Percentiles rank a stretch among this genome's conserved stretches.
Conservation (phyloP, 2,113 vertebrate species). For the Orcinus orca region DNA sequence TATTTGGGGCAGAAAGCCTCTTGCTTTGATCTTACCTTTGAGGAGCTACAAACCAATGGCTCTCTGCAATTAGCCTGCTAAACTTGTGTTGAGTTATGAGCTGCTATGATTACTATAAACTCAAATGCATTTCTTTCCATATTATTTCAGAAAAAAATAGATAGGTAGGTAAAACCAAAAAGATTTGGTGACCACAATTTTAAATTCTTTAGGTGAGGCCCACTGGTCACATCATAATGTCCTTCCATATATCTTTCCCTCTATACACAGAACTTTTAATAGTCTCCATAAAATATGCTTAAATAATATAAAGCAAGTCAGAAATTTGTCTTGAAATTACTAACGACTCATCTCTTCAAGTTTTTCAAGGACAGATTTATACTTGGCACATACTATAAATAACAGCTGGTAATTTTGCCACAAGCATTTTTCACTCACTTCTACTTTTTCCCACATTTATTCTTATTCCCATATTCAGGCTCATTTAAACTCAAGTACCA, state of each 20-base stretch:
- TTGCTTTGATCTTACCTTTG: slow-evolving; percentile 6
- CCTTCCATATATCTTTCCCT: not conserved
- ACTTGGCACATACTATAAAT: slow-evolving; percentile 76
- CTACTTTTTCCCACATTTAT: slow-evolving; percentile 53
- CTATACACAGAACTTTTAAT: slow-evolving; percentile 31
- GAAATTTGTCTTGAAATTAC: slow-evolving; percentile 74
- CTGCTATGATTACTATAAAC: not conserved
- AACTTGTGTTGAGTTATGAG: not conserved
- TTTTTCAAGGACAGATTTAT: slow-evolving; percentile 75
- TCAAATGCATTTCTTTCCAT: not conserved
- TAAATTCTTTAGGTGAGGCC: not conserved
- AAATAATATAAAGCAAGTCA: slow-evolving; percentile 68
- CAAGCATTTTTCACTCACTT: slow-evolving; percentile 66
- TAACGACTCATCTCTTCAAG: slow-evolving; percentile 71
- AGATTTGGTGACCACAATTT: slow-evolving; percentile 18
- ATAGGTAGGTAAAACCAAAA: not conserved
- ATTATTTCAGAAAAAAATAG: slow-evolving; percentile 2
- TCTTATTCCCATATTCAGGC: slow-evolving; percentile 53
- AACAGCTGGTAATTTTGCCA: slow-evolving; percentile 71
- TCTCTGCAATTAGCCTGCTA: not conserved
- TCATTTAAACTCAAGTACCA: slow-evolving; percentile 50
- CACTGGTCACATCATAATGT: not conserved
- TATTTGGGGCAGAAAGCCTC: not conserved
- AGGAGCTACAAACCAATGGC: not conserved
- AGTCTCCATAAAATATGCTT: slow-evolving; percentile 52